Evolutionary conservation across 2,113 vertebrate genomes (phyloP).

Genomic region (Cricetomys ansorgei): DNA sequence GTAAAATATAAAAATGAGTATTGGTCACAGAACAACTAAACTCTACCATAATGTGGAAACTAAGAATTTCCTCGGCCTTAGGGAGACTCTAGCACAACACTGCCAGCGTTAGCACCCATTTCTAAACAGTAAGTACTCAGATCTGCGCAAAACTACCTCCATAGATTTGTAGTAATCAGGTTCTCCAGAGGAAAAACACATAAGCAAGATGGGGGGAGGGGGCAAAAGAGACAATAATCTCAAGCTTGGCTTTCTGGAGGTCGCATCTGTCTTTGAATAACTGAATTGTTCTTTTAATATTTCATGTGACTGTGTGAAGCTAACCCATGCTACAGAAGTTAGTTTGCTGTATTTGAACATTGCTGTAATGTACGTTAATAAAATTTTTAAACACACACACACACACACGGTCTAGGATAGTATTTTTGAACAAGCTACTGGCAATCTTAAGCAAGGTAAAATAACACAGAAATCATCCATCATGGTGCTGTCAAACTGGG

Average conservation of each 20-base stretch:
- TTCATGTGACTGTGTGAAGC: background rate
- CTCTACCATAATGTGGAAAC: background rate
- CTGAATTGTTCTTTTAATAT: background rate
- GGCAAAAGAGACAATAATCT: background rate
- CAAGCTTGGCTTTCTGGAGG: background rate
- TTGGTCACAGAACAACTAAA: background rate
- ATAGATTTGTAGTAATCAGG: background rate
- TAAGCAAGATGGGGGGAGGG: too few relatives aligned
- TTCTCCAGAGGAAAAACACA: background rate
- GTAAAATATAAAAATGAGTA: background rate
- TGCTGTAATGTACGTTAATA: background rate
- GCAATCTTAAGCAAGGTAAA: background rate
- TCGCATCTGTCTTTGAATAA: background rate
- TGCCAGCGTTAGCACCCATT: fast-evolving
- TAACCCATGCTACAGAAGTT: background rate
- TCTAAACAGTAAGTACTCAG: background rate
- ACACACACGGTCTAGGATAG: background rate
- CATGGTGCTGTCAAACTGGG: background rate
- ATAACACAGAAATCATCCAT: background rate
- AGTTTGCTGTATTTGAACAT: background rate
- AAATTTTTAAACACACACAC: too few relatives aligned
- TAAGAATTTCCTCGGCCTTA: too few relatives aligned
- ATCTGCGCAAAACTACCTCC: background rate
- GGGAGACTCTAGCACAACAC: too few relatives aligned
- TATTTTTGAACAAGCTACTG: background rate